Conservation (phyloP, 2,888 invertebrate species). For the Meghimatium bilineatum region DNA sequence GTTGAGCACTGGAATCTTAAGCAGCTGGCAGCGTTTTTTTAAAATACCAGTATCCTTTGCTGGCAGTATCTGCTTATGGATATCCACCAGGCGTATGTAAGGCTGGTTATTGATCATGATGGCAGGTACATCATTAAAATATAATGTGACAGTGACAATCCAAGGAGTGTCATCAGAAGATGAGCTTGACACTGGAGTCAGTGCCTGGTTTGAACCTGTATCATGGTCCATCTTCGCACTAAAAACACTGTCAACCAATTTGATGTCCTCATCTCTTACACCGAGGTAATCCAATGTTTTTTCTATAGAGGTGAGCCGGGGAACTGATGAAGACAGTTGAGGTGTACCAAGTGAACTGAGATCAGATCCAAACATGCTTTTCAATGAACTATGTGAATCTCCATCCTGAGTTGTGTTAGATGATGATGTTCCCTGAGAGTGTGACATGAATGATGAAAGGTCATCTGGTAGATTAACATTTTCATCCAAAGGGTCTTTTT, state of each 20-base stretch:
- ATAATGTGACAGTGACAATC: slow-evolving; percentile 75
- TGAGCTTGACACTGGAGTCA: slow-evolving; percentile 23
- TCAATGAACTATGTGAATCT: slow-evolving; percentile 45
- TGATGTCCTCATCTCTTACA: slow-evolving; percentile 40
- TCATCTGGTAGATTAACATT: slow-evolving; percentile 39
- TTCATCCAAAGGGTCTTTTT: slow-evolving; percentile 33
- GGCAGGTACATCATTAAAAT: slow-evolving; percentile 77
- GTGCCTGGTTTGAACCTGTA: slow-evolving; percentile 31
- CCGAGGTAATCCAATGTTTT: slow-evolving; percentile 46
- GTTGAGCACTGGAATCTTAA: slow-evolving; percentile 72
- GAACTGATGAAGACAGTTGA: slow-evolving; percentile 41
- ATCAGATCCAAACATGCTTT: slow-evolving; percentile 48
- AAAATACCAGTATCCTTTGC: slow-evolving; percentile 77
- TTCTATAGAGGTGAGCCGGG: slow-evolving; percentile 45
- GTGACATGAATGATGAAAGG: slow-evolving; percentile 41
- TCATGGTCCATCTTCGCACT: slow-evolving; percentile 29
- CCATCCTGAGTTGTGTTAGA: slow-evolving; percentile 36
- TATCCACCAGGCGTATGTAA: slow-evolving; percentile 75
- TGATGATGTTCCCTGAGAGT: slow-evolving; percentile 46
- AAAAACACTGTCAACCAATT: slow-evolving; percentile 30
- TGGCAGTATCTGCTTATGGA: slow-evolving; percentile 76
- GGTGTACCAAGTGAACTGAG: slow-evolving; percentile 48
- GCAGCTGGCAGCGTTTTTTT: slow-evolving; percentile 75
- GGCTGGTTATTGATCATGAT: slow-evolving; percentile 73
- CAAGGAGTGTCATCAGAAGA: slow-evolving; percentile 63